Evolutionary conservation across 2,113 vertebrate species (phyloP).

Genomic region (Edolisoma coerulescens): DNA sequence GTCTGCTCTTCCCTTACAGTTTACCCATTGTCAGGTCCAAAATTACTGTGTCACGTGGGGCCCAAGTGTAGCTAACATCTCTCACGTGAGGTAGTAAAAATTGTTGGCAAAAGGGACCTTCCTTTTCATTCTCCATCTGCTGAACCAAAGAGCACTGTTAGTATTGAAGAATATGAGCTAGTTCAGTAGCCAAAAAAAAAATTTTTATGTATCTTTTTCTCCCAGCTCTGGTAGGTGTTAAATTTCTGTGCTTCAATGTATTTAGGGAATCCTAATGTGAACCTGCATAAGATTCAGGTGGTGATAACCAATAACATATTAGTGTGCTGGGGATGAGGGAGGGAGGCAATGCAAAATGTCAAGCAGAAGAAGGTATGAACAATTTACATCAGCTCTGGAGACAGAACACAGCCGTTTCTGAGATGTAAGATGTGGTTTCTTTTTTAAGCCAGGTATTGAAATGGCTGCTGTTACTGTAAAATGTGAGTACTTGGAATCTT

Average conservation of each 20-base stretch:
- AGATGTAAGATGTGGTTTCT: slow-evolving; percentile 16
- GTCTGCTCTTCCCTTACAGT: neutral
- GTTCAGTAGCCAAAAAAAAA: slow-evolving; percentile 27
- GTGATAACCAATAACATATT: neutral
- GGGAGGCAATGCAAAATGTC: neutral
- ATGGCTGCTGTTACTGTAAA: slow-evolving; percentile 42
- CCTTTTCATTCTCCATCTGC: slow-evolving; percentile 20
- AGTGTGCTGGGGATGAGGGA: neutral
- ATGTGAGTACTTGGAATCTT: neutral
- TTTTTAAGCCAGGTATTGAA: slow-evolving; percentile 46
- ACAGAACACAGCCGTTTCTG: neutral
- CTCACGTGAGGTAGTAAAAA: neutral
- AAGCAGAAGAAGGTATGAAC: neutral
- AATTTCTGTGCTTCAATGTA: neutral
- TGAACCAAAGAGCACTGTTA: neutral
- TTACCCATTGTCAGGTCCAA: neutral
- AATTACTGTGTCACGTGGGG: neutral
- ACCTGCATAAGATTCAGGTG: neutral
- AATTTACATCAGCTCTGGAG: neutral
- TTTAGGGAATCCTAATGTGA: slow-evolving; percentile 21
- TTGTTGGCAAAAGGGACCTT: neutral
- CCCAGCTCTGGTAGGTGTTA: neutral
- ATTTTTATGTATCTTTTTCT: neutral
- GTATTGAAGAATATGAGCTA: neutral
- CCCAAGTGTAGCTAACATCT: neutral